Evolutionary conservation across 2,797 vertebrate species (phyloP).

Genomic region (Philypnodon macrostomus): DNA sequence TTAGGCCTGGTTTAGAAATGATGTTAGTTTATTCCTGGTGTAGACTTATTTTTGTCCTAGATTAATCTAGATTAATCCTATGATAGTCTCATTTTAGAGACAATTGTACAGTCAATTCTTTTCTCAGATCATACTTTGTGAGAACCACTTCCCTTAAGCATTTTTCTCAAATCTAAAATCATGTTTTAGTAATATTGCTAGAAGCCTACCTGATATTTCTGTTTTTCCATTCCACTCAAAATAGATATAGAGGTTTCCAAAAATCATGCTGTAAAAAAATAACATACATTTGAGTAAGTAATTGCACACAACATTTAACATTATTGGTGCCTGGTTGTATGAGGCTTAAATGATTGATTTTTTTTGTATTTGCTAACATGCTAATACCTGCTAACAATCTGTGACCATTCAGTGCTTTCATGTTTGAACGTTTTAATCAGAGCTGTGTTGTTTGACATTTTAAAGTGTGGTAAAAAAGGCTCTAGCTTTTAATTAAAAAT

Average conservation of each 20-base stretch:
- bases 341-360: no score
- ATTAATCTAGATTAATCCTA: no score
- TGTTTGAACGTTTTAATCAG: constrained; percentile 3
- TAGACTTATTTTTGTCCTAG: no score
- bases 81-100: no score
- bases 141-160: no score
- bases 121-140: no score
- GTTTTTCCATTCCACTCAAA: constrained; percentile 79
- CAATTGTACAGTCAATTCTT: no score
- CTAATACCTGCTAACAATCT: not conserved
- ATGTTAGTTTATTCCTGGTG: no score
- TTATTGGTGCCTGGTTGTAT: no score
- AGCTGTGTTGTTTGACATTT: constrained; percentile 2
- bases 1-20: no score
- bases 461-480: constrained; percentile 10
- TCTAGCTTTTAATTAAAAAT: constrained; percentile 12
- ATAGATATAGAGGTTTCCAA: constrained; percentile 85
- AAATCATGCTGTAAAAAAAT: constrained; percentile 76
- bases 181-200: constrained; percentile 11
- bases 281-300: not conserved
- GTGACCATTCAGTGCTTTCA: not conserved
- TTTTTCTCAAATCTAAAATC: constrained; percentile 21
- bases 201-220: constrained; percentile 74
- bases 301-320: constrained; percentile 8
- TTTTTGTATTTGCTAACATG: no score